Conservation (phyloP, 35 echinoderm and acorn worm genomes). For the Lytechinus pictus region DNA sequence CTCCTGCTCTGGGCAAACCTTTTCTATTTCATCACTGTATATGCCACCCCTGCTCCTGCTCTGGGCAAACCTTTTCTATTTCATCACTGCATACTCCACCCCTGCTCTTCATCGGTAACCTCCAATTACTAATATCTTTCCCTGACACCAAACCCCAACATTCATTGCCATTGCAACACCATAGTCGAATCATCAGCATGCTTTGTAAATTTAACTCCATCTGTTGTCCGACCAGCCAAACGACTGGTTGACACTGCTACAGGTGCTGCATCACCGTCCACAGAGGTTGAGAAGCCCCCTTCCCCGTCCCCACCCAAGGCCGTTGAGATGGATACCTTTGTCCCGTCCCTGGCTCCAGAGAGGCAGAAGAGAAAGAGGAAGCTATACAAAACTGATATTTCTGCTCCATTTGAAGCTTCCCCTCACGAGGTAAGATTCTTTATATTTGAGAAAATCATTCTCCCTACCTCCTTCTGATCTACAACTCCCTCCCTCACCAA, state of each 20-base stretch:
- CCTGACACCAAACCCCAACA: not conserved
- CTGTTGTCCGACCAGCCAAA: conserved; percentile 64
- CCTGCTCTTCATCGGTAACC: not conserved
- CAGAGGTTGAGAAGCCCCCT: not conserved
- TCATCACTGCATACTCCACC: too few species aligned
- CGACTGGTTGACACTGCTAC: conserved; percentile 67
- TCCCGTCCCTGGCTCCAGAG: conserved; percentile 28
- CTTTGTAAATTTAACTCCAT: not conserved
- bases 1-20: too few species aligned
- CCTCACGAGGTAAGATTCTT: conserved; percentile 74
- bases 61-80: too few species aligned
- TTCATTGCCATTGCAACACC: not conserved
- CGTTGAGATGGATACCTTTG: conserved; percentile 36
- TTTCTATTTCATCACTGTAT: too few species aligned
- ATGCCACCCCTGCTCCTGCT: too few species aligned
- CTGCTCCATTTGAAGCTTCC: conserved; percentile 79
- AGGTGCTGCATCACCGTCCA: not conserved
- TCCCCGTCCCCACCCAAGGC: conserved; percentile 62
- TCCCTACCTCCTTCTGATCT: too few species aligned
- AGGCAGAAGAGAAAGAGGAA: conserved; percentile 72
- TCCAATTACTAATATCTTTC: not conserved
- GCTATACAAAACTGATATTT: conserved; percentile 92
- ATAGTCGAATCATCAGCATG: not conserved
- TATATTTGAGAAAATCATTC: not conserved
- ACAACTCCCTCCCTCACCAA: too few species aligned